phyloP scores from a whole-genome alignment of 2,113 vertebrate genomes.

The Zootoca vivipara region DNA sequence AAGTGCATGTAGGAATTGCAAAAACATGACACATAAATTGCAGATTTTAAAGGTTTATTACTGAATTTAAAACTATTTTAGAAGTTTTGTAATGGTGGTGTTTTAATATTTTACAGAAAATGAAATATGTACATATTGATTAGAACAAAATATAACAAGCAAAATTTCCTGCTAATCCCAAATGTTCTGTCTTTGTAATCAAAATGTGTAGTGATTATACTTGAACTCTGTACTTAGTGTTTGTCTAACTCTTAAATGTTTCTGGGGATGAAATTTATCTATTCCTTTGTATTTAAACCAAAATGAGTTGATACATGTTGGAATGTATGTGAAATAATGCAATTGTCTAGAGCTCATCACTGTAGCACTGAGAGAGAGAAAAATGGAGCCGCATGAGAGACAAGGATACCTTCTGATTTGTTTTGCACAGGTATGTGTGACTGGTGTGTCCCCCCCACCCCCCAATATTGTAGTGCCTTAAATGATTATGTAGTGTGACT shows the following conservation, averaged over 20 bases:
- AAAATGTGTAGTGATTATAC: conserved; percentile 86
- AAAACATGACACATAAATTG: conserved; percentile 56
- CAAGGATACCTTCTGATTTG: conserved; percentile 80
- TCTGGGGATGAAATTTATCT: conserved; percentile 78
- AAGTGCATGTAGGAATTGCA: conserved; percentile 79
- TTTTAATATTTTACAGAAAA: conserved; percentile 87
- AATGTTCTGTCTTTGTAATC: conserved; percentile 84
- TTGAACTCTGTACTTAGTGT: conserved; percentile 87
- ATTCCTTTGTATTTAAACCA: conserved; percentile 86
- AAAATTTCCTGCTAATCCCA: conserved; percentile 81
- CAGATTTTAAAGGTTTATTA: conserved; percentile 86
- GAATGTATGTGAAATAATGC: conserved; percentile 86
- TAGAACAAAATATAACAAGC: conserved; percentile 82
- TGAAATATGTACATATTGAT: conserved; percentile 85
- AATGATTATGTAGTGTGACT: conserved; percentile 85
- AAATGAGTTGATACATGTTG: conserved; percentile 82
- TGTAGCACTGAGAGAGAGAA: conserved; percentile 80
- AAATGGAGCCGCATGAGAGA: conserved; percentile 72
- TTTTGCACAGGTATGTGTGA: conserved; percentile 91
- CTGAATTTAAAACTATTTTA: conserved; percentile 87
- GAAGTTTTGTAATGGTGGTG: conserved; percentile 88
- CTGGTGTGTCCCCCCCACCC: conserved; percentile 78
- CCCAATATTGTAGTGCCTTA: conserved; percentile 88
- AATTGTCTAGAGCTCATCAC: conserved; percentile 82
- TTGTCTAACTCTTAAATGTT: conserved; percentile 82